Evolutionary conservation across 2,797 vertebrate species (phyloP).

Genomic region (Zalophus californianus): DNA sequence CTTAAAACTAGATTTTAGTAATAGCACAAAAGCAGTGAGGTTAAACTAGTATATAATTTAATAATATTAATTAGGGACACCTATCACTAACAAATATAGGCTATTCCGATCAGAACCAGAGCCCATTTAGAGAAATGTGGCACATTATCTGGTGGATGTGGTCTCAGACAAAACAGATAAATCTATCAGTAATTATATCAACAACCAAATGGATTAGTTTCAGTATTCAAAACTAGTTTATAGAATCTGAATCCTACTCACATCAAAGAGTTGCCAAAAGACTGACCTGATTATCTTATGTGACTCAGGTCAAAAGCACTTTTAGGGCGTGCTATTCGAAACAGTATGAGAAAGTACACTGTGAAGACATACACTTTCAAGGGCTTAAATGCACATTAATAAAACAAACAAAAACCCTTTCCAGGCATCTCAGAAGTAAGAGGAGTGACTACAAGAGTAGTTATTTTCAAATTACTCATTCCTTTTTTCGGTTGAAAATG

Average conservation of each 20-base stretch:
- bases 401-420: constrained; percentile 25
- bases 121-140: not conserved
- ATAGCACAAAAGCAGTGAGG: constrained; percentile 49
- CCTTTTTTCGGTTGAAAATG: constrained; percentile 53
- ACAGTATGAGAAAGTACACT: not conserved
- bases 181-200: not conserved
- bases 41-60: constrained; percentile 30
- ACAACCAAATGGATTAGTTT: not conserved
- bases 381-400: not conserved
- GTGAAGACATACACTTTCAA: not conserved
- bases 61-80: constrained; percentile 14
- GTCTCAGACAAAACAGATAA: constrained; percentile 38
- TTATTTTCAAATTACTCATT: constrained; percentile 55
- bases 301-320: constrained; percentile 14
- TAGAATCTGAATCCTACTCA: not conserved
- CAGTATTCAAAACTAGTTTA: constrained; percentile 39
- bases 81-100: constrained; percentile 36
- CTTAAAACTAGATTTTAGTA: constrained; percentile 59
- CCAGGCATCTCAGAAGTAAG: constrained; percentile 40
- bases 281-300: not conserved
- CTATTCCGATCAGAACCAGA: not conserved
- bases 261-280: constrained; percentile 47
- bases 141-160: not conserved
- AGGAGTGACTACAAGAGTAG: not conserved
- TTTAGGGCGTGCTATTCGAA: not conserved